Base-by-base conservation (phyloP, 2,888 invertebrate genomes). In the Ectemnius cavifrons region DNA sequence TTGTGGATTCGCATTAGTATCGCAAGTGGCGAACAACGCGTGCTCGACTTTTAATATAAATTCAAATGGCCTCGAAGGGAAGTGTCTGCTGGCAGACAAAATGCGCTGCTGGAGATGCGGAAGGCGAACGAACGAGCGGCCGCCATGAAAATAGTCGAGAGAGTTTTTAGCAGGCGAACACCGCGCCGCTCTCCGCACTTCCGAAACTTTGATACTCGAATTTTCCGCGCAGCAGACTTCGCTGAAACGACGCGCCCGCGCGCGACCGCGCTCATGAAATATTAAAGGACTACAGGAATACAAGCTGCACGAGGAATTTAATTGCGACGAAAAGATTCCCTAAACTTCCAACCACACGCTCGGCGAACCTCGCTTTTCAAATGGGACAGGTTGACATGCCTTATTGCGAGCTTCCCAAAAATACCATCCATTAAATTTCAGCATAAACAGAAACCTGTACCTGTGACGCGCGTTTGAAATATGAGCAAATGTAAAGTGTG, bases 111-210 rank as follows among this genome's bases (percentile, higher is more conserved):
- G 8, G 37, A 37, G 37, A 37, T 37, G 37, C 37, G 37, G 8
- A 37, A 37, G 37, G 37, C 37, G 23, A 23, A 23, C 23, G 37
- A 73, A 52, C 60, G 6, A 27, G 73, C 61, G 49, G 3, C 23
- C 63, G 23, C 64, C 80, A 78, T 80, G 75, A 80, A 80, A 80
- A 80, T 80, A 78, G 71, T 78, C 78, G 75, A 75, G 78, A 62
- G 65, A 76, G 67, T 81, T 76, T 78, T 80, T 80, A 78, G 73
- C 78, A 81, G 52, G 52, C 16, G 78, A 65, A 67, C 47, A 65
- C 78, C 71, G 63, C 60, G 73, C 63, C 71, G 64, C 13, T 73
- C 13, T 72, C n/a, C n/a, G 71, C 63, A 58, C 67, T 57, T 52
- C 59, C 63, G 61, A 67, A 71, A 77, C 68, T 77, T 77, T 75